phyloP scores from a whole-genome alignment of 1,140 invertebrate species.

The Polypedilum pembai region DNA sequence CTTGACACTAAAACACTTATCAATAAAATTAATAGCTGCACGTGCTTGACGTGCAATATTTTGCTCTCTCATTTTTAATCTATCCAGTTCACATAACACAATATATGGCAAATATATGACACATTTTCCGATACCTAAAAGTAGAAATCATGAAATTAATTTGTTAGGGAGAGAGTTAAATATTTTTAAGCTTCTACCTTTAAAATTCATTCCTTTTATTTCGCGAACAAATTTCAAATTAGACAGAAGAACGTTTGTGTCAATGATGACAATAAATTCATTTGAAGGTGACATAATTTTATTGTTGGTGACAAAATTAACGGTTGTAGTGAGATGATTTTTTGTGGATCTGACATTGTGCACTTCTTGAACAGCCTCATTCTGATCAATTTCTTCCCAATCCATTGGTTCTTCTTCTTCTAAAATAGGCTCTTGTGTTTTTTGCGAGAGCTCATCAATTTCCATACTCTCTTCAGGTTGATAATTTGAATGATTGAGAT shows the following conservation, averaged over 20 bases:
- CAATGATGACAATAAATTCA: slow-evolving; percentile 32
- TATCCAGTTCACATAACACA: slow-evolving; percentile 39
- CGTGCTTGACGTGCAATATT: slow-evolving; percentile 32
- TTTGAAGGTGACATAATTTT: slow-evolving; percentile 28
- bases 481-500: background rate
- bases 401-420: slow-evolving; percentile 30
- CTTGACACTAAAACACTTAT: slow-evolving; percentile 36
- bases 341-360: background rate
- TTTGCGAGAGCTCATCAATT: background rate
- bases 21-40: slow-evolving; percentile 39
- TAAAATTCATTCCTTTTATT: slow-evolving; percentile 32
- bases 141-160: slow-evolving; percentile 25
- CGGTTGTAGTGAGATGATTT: background rate
- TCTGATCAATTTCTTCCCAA: slow-evolving; percentile 32
- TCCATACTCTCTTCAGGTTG: background rate
- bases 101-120: slow-evolving; percentile 36
- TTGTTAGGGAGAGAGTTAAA: background rate
- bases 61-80: slow-evolving; percentile 34
- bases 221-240: slow-evolving; percentile 35
- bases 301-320: background rate
- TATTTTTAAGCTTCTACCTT: slow-evolving; percentile 30
- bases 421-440: background rate
- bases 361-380: background rate
- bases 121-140: slow-evolving; percentile 33
- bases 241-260: slow-evolving; percentile 36